Evolutionary conservation across 53 echinoderm and acorn worm species (phyloP).

Genomic region (Temnopleurus reevesii): DNA sequence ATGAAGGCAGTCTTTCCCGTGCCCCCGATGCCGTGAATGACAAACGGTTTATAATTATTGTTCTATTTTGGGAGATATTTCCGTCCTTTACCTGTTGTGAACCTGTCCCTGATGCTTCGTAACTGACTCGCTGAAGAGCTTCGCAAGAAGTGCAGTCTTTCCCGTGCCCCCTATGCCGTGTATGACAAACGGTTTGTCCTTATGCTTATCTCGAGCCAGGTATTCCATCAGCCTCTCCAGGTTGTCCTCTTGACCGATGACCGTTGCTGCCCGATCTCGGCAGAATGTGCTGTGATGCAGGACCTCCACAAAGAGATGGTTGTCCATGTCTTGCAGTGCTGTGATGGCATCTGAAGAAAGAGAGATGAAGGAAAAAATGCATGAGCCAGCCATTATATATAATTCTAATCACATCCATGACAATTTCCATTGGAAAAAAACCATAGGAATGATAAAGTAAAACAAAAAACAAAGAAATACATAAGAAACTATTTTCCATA

Average conservation of each 20-base stretch:
- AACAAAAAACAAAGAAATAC: too few species aligned
- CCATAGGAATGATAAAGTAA: too few species aligned
- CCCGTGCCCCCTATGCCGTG: slow-evolving; percentile 91
- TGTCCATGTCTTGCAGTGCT: slow-evolving; percentile 61
- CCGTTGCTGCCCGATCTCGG: slow-evolving; percentile 76
- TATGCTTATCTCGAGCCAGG: slow-evolving; percentile 27
- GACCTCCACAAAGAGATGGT: slow-evolving; percentile 75
- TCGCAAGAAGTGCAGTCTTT: slow-evolving; percentile 82
- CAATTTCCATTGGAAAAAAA: too few species aligned
- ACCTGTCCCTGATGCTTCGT: slow-evolving; percentile 48
- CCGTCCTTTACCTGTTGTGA: slow-evolving; percentile 28
- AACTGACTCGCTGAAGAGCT: slow-evolving; percentile 67
- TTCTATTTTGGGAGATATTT: slow-evolving; percentile 53
- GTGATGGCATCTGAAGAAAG: slow-evolving; percentile 64
- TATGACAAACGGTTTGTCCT: slow-evolving; percentile 63
- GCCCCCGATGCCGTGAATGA: slow-evolving; percentile 85
- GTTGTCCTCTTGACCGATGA: slow-evolving; percentile 73
- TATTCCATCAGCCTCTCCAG: slow-evolving; percentile 63
- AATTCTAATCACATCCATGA: too few species aligned
- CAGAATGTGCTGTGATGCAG: slow-evolving; percentile 80
- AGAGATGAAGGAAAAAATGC: not conserved
- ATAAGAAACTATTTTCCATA: too few species aligned
- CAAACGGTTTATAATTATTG: slow-evolving; percentile 43
- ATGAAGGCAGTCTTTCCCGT: slow-evolving; percentile 86
- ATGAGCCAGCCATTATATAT: too few species aligned